Percentiles rank a stretch among this genome's conserved stretches.
Conservation (phyloP, 2,113 vertebrate species). For the Scalopus aquaticus region DNA sequence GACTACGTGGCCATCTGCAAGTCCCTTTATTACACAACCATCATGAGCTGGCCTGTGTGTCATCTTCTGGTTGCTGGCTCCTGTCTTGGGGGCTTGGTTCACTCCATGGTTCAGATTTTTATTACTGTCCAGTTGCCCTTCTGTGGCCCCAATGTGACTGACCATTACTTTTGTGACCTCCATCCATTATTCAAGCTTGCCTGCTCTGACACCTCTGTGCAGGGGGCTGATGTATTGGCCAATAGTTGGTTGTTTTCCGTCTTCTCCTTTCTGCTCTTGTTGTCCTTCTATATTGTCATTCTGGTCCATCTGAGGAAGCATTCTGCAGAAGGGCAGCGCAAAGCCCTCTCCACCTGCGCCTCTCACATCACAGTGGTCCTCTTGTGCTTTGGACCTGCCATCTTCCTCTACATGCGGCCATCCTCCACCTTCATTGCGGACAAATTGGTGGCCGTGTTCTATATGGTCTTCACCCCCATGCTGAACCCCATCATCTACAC, state of each 20-base stretch:
- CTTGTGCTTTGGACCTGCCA: conserved; percentile 66
- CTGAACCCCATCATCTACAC: too few species aligned
- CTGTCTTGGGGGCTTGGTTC: conserved; percentile 59
- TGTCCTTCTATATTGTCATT: conserved; percentile 7
- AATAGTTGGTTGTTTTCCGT: background rate
- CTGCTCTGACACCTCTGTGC: background rate
- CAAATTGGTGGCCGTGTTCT: conserved; percentile 68
- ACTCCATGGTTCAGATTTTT: too few species aligned
- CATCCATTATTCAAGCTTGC: background rate
- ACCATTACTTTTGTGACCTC: conserved; percentile 80
- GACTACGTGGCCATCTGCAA: conserved; percentile 65
- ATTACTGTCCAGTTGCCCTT: too few species aligned
- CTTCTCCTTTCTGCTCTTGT: background rate
- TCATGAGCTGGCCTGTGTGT: conserved; percentile 40
- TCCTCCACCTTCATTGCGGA: conserved; percentile 42
- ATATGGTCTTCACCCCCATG: conserved; percentile 50
- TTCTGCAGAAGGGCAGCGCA: too few species aligned
- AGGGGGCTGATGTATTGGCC: background rate
- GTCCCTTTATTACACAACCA: conserved; percentile 48
- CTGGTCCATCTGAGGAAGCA: conserved; percentile 34
- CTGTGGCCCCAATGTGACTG: too few species aligned
- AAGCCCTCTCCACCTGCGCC: too few species aligned
- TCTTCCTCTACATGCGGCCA: conserved; percentile 56
- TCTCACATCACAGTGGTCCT: background rate
- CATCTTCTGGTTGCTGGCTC: conserved; percentile 33